Evolutionary conservation across 2,888 invertebrate genomes (phyloP).

Genomic region (Cheiracanthium punctorium): DNA sequence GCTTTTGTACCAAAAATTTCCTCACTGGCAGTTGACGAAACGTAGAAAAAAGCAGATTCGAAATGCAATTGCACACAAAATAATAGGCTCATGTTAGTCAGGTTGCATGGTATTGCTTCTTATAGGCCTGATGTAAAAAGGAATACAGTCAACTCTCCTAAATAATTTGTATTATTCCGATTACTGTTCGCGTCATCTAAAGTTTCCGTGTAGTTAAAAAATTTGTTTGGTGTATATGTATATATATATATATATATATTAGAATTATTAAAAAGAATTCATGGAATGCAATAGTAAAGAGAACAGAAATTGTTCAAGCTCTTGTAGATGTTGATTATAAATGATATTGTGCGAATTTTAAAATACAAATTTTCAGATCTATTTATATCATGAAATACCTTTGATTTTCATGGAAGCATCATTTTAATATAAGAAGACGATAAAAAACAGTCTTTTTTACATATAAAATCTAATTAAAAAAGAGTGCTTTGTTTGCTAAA

Average conservation of each 20-base stretch:
- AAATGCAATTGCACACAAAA: constrained; percentile 40
- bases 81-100: constrained; percentile 8
- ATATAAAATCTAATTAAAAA: background rate
- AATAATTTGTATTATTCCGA: too few species aligned
- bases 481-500: background rate
- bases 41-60: constrained; percentile 38
- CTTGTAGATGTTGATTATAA: background rate
- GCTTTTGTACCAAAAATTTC: constrained; percentile 11
- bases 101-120: constrained; percentile 1
- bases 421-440: background rate
- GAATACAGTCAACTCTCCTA: constrained; percentile 58
- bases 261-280: background rate
- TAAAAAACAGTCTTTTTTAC: background rate
- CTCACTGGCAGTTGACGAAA: constrained; percentile 36
- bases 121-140: constrained; percentile 15
- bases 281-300: background rate
- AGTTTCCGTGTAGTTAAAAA: too few species aligned
- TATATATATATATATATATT: too few species aligned
- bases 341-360: background rate
- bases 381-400: background rate
- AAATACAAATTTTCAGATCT: background rate
- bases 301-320: constrained; percentile 15
- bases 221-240: too few species aligned
- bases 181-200: too few species aligned
- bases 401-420: background rate